These are phyloP conservation scores for Chromobotia macracanthus DNA, from an alignment of 2,797 vertebrate species.

Conservation along the genomic window DNA sequence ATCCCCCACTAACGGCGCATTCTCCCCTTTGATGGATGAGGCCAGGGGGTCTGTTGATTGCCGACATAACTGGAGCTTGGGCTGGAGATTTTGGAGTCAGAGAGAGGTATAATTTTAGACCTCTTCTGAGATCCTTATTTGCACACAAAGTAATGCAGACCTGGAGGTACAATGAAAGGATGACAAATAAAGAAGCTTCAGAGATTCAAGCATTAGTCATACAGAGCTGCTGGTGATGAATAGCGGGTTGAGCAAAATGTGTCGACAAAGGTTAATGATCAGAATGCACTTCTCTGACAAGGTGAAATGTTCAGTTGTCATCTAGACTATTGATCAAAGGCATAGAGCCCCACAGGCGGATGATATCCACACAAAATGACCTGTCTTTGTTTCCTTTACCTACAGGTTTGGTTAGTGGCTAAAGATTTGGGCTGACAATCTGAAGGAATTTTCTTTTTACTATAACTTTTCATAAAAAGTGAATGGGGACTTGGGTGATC, in stretches of 20 bases:
- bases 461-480: background rate
- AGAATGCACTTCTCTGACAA: constrained; percentile 46
- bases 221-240: constrained; percentile 24
- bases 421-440: background rate
- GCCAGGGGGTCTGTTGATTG: constrained; percentile 64
- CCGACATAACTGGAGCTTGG: constrained; percentile 59
- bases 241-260: constrained; percentile 16
- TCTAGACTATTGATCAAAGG: constrained; percentile 45
- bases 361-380: background rate
- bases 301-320: constrained; percentile 48
- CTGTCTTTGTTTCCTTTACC: background rate
- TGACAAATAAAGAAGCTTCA: constrained; percentile 19
- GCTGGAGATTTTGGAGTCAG: constrained; percentile 36
- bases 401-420: background rate
- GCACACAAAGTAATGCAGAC: constrained; percentile 38
- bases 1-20: constrained; percentile 73
- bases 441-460: background rate
- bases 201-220: constrained; percentile 14
- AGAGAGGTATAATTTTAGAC: constrained; percentile 52
- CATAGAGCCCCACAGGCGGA: background rate
- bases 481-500: no score
- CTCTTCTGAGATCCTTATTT: constrained; percentile 46
- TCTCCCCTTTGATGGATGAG: constrained; percentile 76
- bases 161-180: constrained; percentile 6
- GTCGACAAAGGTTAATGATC: constrained; percentile 58